Base-by-base conservation (phyloP, 2,888 invertebrate species). In the Parapristionchus giblindavisi region DNA sequence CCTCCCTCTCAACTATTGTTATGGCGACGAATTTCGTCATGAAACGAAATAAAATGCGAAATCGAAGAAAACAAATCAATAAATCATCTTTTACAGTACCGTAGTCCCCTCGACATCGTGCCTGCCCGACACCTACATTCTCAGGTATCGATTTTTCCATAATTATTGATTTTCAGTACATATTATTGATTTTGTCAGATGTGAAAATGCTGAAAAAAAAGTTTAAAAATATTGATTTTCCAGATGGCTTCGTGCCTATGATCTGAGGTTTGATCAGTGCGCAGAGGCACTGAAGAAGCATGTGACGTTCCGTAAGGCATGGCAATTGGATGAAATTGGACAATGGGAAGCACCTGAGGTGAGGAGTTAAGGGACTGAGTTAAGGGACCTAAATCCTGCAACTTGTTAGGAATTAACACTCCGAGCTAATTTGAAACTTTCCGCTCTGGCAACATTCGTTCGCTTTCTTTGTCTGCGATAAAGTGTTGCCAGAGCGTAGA, bases 291-390 rank as follows among this genome's bases (percentile, higher is more conserved):
- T 87, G 74, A 82, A 80, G 78, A 87, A 88, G 76, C 85, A 86
- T 76, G 76, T 85, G 34, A 77, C 82, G 6, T 87, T 71, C 70
- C 76, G 87, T 27, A 86, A 84, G 60, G 87, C 87, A 24, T 88
- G 86, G 87, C 80, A 84, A 43, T 72, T 88, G 38, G 87, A 87
- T 76, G 78, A 76, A 11, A 83, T 88, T 66, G 82, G 81, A 56
- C 77, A 83, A 60, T 87, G 87, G 87, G 83, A 80, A n/a, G 83
- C 84, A 58, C 87, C 87, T n/a, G 86, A 88, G 83, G 86, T 87
- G 43, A 60, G 75, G 56, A 21, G 21, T 48, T n/a, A n/a, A n/a
- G n/a, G n/a, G n/a, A n/a, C n/a, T n/a, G n/a, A n/a, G n/a, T n/a
- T n/a, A n/a, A n/a, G n/a, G n/a, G n/a, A n/a, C n/a, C n/a, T n/a